Percentiles rank a stretch among this genome's conserved stretches.
Evolutionary conservation across 2,888 invertebrate species (phyloP).

Genomic region (Euphydryas editha): DNA sequence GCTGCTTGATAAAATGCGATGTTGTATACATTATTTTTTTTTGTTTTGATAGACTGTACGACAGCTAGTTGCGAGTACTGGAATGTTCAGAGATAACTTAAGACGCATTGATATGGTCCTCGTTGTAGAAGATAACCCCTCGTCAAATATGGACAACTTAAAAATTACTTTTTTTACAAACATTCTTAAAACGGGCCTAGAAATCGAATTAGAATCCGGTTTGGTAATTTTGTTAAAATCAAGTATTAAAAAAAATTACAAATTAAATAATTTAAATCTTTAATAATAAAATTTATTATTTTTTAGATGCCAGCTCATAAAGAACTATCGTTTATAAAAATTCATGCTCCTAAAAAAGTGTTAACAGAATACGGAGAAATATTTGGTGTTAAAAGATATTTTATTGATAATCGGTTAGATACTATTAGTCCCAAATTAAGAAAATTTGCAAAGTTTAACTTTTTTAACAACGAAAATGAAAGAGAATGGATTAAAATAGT

Average conservation of each 20-base stretch:
- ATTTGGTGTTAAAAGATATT: conserved; percentile 23
- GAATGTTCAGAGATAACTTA: conserved; percentile 17
- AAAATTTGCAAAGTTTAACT: not conserved
- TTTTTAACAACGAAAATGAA: conserved; percentile 1
- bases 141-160: not conserved
- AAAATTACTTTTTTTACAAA: conserved; percentile 15
- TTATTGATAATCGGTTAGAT: conserved; percentile 14
- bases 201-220: conserved; percentile 27
- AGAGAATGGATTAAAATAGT: conserved; percentile 21
- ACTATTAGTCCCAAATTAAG: not conserved
- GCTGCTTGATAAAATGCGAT: not conserved
- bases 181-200: conserved; percentile 13
- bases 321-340: conserved; percentile 23
- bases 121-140: conserved; percentile 19
- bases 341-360: conserved; percentile 17
- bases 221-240: conserved; percentile 4
- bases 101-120: conserved; percentile 26
- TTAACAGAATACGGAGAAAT: conserved; percentile 22
- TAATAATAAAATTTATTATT: not conserved
- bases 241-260: not conserved
- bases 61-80: not conserved
- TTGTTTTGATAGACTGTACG: not conserved
- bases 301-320: conserved; percentile 19
- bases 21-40: not conserved
- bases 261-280: not conserved